Conservation (phyloP, 2,113 vertebrate genomes). For the Andinoacara biseriatus region DNA sequence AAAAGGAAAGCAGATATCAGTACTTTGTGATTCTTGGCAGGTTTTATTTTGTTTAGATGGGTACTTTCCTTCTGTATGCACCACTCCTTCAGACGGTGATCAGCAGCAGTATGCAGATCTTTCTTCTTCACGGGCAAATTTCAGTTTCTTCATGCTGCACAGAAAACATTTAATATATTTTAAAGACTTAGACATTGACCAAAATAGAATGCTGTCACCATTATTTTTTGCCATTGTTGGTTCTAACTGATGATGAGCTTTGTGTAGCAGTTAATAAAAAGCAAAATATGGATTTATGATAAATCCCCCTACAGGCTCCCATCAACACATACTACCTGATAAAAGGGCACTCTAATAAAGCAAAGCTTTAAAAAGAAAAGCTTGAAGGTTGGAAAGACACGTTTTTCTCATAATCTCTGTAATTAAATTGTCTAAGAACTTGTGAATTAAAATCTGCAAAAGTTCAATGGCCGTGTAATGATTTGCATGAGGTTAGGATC, state of each 20-base stretch:
- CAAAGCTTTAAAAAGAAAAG: neutral
- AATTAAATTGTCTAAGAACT: neutral
- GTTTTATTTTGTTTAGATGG: neutral
- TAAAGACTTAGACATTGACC: neutral
- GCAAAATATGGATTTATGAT: neutral
- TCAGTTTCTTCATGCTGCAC: neutral
- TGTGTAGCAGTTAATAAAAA: neutral
- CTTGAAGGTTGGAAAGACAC: neutral
- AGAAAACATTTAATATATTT: neutral
- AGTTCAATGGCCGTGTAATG: neutral
- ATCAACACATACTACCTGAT: neutral
- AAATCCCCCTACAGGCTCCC: neutral
- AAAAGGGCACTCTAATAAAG: neutral
- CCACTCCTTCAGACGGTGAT: neutral
- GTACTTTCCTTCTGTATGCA: neutral
- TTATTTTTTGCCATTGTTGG: neutral
- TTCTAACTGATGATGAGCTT: neutral
- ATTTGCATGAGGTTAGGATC: neutral
- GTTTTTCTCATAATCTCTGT: neutral
- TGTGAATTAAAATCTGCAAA: neutral
- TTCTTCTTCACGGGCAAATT: conserved; percentile 4
- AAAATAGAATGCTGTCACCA: neutral
- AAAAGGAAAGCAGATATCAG: conserved; percentile 7
- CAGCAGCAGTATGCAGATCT: neutral
- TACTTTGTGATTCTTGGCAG: neutral